A percentile compares a stretch with the other conserved stretches of the same genome.
Evolutionary conservation across 2,113 vertebrate genomes (phyloP).

Genomic region (Microcebus ravelobensis): DNA sequence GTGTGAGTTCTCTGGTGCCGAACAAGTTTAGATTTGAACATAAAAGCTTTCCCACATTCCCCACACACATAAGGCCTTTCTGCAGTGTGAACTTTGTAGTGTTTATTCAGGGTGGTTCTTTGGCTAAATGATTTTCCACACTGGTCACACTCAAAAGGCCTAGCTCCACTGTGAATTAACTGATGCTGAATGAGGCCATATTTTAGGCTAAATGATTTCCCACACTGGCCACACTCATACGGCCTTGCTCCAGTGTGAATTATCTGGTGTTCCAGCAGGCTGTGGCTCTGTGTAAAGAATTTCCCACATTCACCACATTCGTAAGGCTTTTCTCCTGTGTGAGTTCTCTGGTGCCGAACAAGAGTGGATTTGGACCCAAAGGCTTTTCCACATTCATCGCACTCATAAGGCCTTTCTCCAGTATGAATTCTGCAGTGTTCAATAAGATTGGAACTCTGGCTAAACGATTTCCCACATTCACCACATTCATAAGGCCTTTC

Average conservation of each 20-base stretch:
- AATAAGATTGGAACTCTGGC: not conserved
- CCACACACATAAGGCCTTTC: not conserved
- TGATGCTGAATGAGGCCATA: conserved; percentile 30
- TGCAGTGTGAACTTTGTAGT: conserved; percentile 1
- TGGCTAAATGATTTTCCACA: conserved; percentile 32
- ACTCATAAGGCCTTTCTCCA: conserved; percentile 44
- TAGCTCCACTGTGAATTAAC: conserved; percentile 38
- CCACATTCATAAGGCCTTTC: conserved; percentile 22
- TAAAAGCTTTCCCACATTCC: conserved; percentile 31
- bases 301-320: conserved; percentile 70
- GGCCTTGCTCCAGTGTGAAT: conserved; percentile 39
- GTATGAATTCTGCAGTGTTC: conserved; percentile 34
- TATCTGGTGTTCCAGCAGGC: conserved; percentile 16
- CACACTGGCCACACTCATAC: conserved; percentile 6
- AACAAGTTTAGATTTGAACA: conserved; percentile 40
- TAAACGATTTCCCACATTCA: conserved; percentile 32
- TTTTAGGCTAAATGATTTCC: conserved; percentile 46
- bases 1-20: conserved; percentile 47
- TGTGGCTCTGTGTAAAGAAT: conserved; percentile 51
- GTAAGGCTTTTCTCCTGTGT: conserved; percentile 56
- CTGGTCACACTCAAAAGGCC: not conserved
- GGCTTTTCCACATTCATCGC: conserved; percentile 64
- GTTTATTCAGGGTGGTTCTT: conserved; percentile 6
- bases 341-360: conserved; percentile 70
- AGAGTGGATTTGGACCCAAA: conserved; percentile 72